Conservation (phyloP, 2,797 vertebrate genomes). For the Smutsia temminckii region DNA sequence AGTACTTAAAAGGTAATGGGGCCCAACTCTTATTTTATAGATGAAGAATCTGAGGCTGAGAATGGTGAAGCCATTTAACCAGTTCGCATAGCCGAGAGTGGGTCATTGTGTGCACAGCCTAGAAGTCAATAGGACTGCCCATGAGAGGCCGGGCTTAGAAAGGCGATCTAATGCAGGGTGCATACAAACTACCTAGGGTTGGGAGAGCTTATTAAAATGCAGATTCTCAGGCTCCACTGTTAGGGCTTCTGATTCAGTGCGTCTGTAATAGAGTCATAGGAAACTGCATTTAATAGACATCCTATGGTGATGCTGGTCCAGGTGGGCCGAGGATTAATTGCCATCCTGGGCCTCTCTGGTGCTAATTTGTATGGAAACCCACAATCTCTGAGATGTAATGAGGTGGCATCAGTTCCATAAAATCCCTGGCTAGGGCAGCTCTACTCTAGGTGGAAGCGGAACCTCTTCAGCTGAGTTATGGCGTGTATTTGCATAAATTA, state of each 20-base stretch:
- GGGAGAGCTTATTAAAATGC: not conserved
- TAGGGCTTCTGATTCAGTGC: not conserved
- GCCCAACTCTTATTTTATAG: not conserved
- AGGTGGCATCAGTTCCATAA: slow-evolving; percentile 75
- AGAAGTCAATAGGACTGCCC: not conserved
- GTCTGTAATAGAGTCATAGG: not conserved
- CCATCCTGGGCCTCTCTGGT: not conserved
- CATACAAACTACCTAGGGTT: not conserved
- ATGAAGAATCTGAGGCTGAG: not conserved
- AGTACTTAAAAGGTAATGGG: not conserved
- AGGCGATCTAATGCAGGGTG: not conserved
- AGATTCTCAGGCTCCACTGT: not conserved
- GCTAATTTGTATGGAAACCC: slow-evolving; percentile 77
- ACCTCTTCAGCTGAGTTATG: slow-evolving; percentile 83
- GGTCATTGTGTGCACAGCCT: not conserved
- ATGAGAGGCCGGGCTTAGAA: not conserved
- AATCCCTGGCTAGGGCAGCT: slow-evolving; percentile 74
- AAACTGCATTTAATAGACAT: slow-evolving; percentile 27
- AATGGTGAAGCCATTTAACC: not conserved
- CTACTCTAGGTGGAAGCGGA: slow-evolving; percentile 75
- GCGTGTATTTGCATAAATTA: slow-evolving; percentile 88
- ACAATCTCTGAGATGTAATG: slow-evolving; percentile 77
- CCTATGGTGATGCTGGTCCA: not conserved
- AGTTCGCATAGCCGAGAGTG: not conserved
- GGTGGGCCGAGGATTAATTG: slow-evolving; percentile 59